Conservation (phyloP, 2,113 vertebrate species). For the Gymnobelideus leadbeateri region DNA sequence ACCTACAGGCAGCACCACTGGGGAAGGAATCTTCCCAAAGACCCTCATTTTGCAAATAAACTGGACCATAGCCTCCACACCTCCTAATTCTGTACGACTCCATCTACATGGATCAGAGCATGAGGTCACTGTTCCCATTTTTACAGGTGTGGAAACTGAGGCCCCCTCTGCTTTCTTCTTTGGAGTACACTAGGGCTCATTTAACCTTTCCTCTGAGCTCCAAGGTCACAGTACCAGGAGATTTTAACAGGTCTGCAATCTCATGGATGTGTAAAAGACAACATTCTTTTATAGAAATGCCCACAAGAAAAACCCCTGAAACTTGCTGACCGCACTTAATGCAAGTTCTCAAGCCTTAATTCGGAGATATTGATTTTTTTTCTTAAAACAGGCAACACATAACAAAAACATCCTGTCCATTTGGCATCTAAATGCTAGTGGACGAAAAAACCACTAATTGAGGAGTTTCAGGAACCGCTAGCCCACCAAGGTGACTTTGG, state of each 20-base stretch:
- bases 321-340: constrained; percentile 66
- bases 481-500: constrained; percentile 72
- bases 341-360: constrained; percentile 60
- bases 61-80: neutral
- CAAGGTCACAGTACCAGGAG: neutral
- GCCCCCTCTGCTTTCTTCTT: neutral
- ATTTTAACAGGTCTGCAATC: neutral
- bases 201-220: neutral
- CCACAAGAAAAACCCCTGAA: constrained; percentile 60
- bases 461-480: constrained; percentile 60
- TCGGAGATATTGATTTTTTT: constrained; percentile 67
- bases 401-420: constrained; percentile 72
- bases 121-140: neutral
- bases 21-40: neutral
- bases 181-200: neutral
- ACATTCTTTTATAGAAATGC: constrained; percentile 2
- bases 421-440: constrained; percentile 45
- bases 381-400: constrained; percentile 41
- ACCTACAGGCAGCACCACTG: neutral
- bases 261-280: neutral
- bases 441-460: constrained; percentile 53
- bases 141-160: neutral
- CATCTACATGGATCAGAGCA: neutral
- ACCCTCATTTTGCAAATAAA: neutral
- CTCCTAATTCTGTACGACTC: neutral